phyloP scores from a whole-genome alignment of 1,140 invertebrate genomes.

The Frieseomelitta varia region DNA sequence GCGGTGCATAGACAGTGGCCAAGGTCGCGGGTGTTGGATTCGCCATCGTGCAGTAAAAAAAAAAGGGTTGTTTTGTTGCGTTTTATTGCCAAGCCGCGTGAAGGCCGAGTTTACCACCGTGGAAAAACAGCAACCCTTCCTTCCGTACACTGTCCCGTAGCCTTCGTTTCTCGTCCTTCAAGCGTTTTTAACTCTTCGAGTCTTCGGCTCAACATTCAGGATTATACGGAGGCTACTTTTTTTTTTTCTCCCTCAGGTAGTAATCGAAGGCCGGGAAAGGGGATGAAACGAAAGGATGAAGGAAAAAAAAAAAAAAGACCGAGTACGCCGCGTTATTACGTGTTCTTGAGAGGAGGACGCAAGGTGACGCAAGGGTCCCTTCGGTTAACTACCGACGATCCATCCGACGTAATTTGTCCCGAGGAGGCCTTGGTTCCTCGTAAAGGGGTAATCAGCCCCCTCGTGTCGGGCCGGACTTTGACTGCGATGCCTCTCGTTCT shows the following conservation, averaged over 20 bases:
- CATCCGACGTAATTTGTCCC: conserved; percentile 41
- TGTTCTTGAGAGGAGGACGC: conserved; percentile 70
- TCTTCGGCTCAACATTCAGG: conserved; percentile 30
- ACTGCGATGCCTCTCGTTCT: conserved; percentile 66
- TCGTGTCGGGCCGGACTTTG: conserved; percentile 71
- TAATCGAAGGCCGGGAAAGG: not conserved
- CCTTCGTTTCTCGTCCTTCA: not conserved
- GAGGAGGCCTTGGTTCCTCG: conserved; percentile 75
- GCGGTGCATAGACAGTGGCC: conserved; percentile 16
- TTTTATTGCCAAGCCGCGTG: conserved; percentile 47
- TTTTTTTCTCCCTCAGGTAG: conserved; percentile 61
- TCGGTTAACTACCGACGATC: conserved; percentile 18
- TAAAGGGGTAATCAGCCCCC: conserved; percentile 82
- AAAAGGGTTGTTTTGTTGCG: conserved; percentile 75
- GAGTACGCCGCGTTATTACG: conserved; percentile 26
- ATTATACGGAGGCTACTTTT: conserved; percentile 27
- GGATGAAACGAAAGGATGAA: not conserved
- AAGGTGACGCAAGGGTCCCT: conserved; percentile 42
- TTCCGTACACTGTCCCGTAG: conserved; percentile 60
- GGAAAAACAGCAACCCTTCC: conserved; percentile 70
- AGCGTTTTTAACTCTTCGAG: not conserved
- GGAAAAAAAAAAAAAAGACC: not conserved
- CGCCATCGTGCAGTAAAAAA: conserved; percentile 32
- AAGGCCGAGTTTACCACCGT: conserved; percentile 68
- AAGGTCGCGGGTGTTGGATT: conserved; percentile 15